phyloP scores from a whole-genome alignment of 2,113 vertebrate species.

The Poeciliopsis turrubarensis region DNA sequence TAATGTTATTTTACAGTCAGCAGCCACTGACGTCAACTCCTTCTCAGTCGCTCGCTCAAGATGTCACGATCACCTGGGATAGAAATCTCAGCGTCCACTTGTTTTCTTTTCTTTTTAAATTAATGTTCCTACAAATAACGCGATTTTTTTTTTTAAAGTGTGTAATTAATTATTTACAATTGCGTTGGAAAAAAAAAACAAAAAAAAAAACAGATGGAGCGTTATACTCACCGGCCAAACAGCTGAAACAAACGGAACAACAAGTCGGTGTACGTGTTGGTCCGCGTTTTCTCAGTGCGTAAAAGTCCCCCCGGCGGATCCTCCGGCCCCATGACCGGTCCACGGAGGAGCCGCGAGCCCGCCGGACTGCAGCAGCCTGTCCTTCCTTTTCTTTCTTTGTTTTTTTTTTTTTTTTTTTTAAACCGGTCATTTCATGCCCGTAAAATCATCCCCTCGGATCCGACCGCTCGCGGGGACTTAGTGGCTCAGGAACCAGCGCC shows the following conservation, averaged over 20 bases:
- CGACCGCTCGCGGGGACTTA: conserved; percentile 57
- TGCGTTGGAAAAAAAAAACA: not conserved
- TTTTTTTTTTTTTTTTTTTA: no score
- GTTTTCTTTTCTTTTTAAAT: conserved; percentile 10
- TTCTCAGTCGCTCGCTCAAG: conserved; percentile 11
- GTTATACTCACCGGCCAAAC: conserved; percentile 59
- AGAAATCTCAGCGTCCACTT: conserved; percentile 3
- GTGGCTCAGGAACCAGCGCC: conserved; percentile 55
- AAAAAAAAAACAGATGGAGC: no score
- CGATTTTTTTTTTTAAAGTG: no score
- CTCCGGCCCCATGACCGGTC: conserved; percentile 23
- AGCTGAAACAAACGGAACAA: conserved; percentile 12
- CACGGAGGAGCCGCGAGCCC: conserved; percentile 33
- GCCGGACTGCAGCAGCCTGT: conserved; percentile 56
- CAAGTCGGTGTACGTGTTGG: conserved; percentile 14
- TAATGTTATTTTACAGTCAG: conserved; percentile 73
- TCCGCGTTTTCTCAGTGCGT: conserved; percentile 41
- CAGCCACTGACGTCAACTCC: conserved; percentile 51
- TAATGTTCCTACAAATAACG: not conserved
- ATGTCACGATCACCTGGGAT: conserved; percentile 20
- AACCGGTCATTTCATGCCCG: conserved; percentile 66
- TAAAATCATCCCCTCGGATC: conserved; percentile 62
- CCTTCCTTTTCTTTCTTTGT: not conserved
- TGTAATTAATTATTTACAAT: conserved; percentile 14
- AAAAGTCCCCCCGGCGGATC: conserved; percentile 41